A percentile compares a stretch with the other conserved stretches of the same genome.
These are phyloP conservation scores for Pelecanus crispus DNA, from an alignment of 2,113 vertebrate genomes.

Conservation along the genomic window DNA sequence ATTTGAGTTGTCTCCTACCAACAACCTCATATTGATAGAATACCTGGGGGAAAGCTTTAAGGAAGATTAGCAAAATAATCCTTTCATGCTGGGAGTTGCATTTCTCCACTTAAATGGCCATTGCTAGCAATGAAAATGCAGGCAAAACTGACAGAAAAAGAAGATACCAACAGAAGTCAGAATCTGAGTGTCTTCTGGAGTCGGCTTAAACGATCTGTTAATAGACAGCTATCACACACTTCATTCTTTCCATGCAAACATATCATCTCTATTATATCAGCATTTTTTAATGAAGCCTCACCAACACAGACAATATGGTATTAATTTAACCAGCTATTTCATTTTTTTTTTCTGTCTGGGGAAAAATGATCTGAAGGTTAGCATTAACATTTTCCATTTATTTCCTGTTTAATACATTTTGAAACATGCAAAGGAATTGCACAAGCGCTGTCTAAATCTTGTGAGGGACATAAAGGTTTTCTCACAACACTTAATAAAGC, in stretches of 20 bases:
- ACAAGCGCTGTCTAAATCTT: not conserved
- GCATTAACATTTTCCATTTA: not conserved
- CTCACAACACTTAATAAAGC: not conserved
- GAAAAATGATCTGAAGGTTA: not conserved
- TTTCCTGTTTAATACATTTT: not conserved
- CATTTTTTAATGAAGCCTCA: constrained; percentile 6
- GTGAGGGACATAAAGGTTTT: not conserved
- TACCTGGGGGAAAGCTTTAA: constrained; percentile 29
- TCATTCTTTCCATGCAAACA: not conserved
- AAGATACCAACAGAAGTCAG: not conserved
- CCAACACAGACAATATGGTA: not conserved
- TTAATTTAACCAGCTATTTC: not conserved
- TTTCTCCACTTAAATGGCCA: constrained; percentile 33
- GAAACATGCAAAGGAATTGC: not conserved
- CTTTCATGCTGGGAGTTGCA: constrained; percentile 37
- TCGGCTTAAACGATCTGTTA: not conserved
- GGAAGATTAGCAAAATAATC: constrained; percentile 62
- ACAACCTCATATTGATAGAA: constrained; percentile 18
- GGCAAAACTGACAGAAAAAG: not conserved
- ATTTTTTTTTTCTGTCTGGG: not conserved
- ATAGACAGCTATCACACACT: not conserved
- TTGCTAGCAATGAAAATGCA: not conserved
- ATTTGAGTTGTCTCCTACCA: constrained; percentile 24
- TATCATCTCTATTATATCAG: not conserved
- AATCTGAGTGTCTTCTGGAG: not conserved